phyloP scores from a whole-genome alignment of 1,140 invertebrate genomes.

The Hylaeus anthracinus region DNA sequence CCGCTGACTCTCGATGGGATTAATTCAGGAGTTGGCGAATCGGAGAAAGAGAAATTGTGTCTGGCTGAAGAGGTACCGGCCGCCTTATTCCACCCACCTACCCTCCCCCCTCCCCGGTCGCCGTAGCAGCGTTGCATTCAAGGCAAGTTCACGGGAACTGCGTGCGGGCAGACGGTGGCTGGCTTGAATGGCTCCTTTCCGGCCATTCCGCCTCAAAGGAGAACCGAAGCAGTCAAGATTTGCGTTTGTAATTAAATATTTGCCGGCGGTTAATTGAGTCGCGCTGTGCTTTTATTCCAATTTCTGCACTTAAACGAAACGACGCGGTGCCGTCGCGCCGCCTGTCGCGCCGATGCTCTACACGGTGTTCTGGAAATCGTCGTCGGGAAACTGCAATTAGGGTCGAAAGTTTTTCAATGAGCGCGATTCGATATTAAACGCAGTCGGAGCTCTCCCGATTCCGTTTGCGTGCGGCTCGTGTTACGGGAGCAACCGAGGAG shows the following conservation, averaged over 20 bases:
- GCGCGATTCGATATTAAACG: conserved; percentile 11
- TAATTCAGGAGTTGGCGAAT: conserved; percentile 53
- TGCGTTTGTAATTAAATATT: conserved; percentile 69
- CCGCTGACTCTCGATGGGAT: conserved; percentile 41
- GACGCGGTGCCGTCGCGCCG: conserved; percentile 26
- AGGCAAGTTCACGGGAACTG: conserved; percentile 48
- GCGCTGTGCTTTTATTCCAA: conserved; percentile 66
- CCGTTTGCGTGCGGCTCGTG: too few species aligned
- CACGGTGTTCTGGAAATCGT: conserved; percentile 25
- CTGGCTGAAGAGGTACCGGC: conserved; percentile 14
- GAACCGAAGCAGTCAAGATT: conserved; percentile 52
- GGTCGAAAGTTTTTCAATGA: neutral
- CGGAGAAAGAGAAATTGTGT: conserved; percentile 59
- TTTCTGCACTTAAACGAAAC: conserved; percentile 62
- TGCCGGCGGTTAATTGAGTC: conserved; percentile 66
- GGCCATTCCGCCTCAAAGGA: conserved; percentile 50
- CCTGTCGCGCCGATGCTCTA: conserved; percentile 12
- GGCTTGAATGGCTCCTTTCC: conserved; percentile 50
- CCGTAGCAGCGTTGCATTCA: conserved; percentile 29
- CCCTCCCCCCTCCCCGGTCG: neutral
- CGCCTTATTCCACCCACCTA: conserved; percentile 38
- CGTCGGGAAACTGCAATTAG: neutral
- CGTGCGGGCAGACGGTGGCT: conserved; percentile 51
- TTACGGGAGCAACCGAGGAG: too few species aligned
- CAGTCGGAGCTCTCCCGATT: neutral